phyloP scores from a whole-genome alignment of 2,888 invertebrate genomes.

The Blastobasis lacticolella region DNA sequence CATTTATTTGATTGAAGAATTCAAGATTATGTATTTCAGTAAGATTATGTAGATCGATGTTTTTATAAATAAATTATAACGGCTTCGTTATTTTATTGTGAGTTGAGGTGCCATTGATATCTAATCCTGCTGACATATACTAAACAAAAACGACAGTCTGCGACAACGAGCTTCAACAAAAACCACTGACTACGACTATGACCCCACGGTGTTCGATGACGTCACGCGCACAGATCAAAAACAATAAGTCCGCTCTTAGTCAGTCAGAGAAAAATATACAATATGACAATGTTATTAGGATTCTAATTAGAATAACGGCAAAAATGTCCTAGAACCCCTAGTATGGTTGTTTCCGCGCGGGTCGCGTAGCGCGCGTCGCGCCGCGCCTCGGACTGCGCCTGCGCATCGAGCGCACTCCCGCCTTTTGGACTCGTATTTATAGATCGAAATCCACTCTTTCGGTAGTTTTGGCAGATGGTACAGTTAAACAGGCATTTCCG shows the following conservation, averaged over 20 bases:
- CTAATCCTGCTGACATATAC: background rate
- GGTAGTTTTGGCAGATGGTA: background rate
- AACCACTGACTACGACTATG: background rate
- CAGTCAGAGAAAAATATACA: no score
- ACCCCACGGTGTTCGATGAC: slow-evolving; percentile 1
- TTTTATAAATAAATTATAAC: no score
- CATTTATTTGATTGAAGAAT: no score
- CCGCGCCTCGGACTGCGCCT: slow-evolving; percentile 46
- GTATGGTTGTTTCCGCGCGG: no score
- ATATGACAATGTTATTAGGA: no score
- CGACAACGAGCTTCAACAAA: background rate
- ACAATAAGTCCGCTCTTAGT: no score
- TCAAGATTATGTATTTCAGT: no score
- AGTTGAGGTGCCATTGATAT: no score
- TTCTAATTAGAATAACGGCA: no score
- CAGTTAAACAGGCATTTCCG: slow-evolving; percentile 8
- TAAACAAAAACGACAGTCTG: background rate
- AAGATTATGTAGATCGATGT: no score
- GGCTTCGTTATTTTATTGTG: no score
- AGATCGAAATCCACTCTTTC: slow-evolving; percentile 20
- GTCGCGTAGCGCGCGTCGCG: slow-evolving; percentile 32
- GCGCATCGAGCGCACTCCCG: slow-evolving; percentile 9
- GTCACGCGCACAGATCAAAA: slow-evolving; percentile 1
- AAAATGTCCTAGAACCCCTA: no score
- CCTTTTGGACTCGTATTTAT: slow-evolving; percentile 54